Evolutionary conservation across 2,888 invertebrate genomes (phyloP).

Genomic region (Coecobrya sp.): DNA sequence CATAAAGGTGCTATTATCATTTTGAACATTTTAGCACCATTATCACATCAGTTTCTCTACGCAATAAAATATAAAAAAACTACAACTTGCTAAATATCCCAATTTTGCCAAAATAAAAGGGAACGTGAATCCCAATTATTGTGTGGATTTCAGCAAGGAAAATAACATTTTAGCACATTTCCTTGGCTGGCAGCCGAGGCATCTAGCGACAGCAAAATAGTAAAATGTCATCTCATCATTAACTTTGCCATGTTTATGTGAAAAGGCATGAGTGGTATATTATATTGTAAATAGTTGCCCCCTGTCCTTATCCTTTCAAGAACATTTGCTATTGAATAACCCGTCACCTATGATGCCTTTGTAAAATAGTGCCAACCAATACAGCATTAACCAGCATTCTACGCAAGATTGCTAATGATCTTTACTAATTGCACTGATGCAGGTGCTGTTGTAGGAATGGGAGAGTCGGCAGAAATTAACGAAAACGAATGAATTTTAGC

Average conservation of each 20-base stretch:
- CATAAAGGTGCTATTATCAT: not conserved
- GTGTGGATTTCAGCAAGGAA: not conserved
- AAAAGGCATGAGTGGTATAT: not conserved
- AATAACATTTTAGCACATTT: not conserved
- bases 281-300: not conserved
- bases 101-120: slow-evolving; percentile 11
- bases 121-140: not conserved
- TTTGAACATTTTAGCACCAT: slow-evolving; percentile 29
- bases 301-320: not conserved
- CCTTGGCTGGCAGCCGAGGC: not conserved
- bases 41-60: not conserved
- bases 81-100: not conserved
- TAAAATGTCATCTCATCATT: slow-evolving; percentile 53
- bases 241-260: slow-evolving; percentile 53
- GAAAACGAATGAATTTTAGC: not conserved
- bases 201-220: slow-evolving; percentile 17
- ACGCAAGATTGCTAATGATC: not conserved
- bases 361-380: not conserved
- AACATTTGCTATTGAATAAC: not conserved
- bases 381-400: not conserved
- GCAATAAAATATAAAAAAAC: not conserved
- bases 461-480: slow-evolving; percentile 43
- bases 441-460: slow-evolving; percentile 8
- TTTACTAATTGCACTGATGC: slow-evolving; percentile 43
- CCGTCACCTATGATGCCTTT: not conserved